A percentile compares a stretch with the other conserved stretches of the same genome.
Evolutionary conservation across 2,888 invertebrate genomes (phyloP).

Genomic region (Agrochola macilenta): DNA sequence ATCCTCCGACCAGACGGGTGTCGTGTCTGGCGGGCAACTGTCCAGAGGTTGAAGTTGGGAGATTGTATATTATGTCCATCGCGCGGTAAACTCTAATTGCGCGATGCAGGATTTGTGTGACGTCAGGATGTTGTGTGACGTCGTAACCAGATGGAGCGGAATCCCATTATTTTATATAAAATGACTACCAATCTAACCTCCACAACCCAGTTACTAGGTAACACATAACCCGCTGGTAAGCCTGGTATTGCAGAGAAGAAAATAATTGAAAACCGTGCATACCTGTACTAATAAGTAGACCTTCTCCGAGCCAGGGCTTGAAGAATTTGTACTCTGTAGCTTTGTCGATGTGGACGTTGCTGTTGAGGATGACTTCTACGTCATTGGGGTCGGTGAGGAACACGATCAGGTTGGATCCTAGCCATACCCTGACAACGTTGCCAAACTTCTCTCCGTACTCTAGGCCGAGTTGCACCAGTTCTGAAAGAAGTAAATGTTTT

Average conservation of each 20-base stretch:
- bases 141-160: not conserved
- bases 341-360: conserved; percentile 94
- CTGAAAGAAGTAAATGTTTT: conserved; percentile 39
- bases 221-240: not conserved
- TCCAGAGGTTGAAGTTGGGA: too few species aligned
- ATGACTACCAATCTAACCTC: not conserved
- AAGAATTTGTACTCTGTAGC: conserved; percentile 94
- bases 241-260: not conserved
- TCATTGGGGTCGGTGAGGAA: conserved; percentile 93
- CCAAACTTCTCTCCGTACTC: conserved; percentile 60
- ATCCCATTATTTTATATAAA: not conserved
- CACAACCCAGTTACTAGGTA: not conserved
- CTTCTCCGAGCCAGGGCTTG: conserved; percentile 95
- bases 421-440: conserved; percentile 80
- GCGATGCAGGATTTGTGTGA: too few species aligned
- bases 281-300: conserved; percentile 92
- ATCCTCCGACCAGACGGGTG: too few species aligned
- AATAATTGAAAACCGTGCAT: not conserved
- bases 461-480: conserved; percentile 59
- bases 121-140: too few species aligned
- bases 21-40: too few species aligned
- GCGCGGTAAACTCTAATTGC: too few species aligned
- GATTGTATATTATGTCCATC: too few species aligned
- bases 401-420: conserved; percentile 90
- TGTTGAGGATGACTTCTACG: conserved; percentile 93